phyloP scores from a whole-genome alignment of 92 coral and sea anemone species.

The Galaxea fascicularis region DNA sequence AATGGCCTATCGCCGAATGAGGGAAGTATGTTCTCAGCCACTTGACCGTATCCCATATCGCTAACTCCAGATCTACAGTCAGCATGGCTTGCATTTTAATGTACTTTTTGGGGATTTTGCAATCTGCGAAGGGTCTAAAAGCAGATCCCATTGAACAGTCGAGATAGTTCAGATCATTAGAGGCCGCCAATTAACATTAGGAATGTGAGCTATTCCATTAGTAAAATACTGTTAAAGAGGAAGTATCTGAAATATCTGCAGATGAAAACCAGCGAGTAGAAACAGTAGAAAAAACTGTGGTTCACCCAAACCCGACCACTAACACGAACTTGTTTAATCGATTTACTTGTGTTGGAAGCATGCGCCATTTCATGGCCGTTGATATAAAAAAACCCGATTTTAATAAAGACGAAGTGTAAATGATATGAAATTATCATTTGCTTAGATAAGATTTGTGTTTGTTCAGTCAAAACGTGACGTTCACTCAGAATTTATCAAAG shows the following conservation, averaged over 20 bases:
- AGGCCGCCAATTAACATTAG: constrained; percentile 13
- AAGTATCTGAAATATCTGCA: not conserved
- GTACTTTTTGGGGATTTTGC: not conserved
- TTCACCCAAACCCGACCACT: not conserved
- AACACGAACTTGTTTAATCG: not conserved
- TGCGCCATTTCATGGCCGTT: not conserved
- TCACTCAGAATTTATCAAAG: constrained; percentile 35
- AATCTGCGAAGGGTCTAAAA: constrained; percentile 8
- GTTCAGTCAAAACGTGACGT: constrained; percentile 8
- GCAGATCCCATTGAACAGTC: constrained; percentile 11
- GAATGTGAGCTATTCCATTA: constrained; percentile 29
- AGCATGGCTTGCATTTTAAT: not conserved
- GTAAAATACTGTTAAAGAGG: not conserved
- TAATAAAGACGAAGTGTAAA: not conserved
- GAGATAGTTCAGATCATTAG: constrained; percentile 1
- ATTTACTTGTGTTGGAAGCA: not conserved
- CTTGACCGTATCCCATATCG: constrained; percentile 7
- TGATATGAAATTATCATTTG: constrained; percentile 12
- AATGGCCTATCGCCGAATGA: not conserved
- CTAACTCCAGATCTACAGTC: not conserved
- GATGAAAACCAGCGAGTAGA: not conserved
- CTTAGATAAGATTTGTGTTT: constrained; percentile 26
- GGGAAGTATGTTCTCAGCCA: constrained; percentile 4
- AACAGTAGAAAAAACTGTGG: not conserved
- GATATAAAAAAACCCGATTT: not conserved